These are phyloP conservation scores for Dermochelys coriacea DNA, from an alignment of 2,797 vertebrate genomes.

Conservation along the genomic window DNA sequence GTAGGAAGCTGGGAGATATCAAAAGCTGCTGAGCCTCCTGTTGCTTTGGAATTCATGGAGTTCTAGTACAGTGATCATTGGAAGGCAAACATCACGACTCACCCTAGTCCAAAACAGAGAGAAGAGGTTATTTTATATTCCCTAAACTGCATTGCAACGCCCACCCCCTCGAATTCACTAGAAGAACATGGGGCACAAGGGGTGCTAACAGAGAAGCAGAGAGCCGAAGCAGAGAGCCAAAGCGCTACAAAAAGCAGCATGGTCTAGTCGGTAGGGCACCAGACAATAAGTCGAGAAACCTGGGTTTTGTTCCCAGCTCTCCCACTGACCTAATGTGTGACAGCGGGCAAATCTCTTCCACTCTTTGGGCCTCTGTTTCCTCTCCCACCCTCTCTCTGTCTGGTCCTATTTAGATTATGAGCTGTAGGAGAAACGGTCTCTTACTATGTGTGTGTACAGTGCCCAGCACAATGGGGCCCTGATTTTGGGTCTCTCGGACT, in stretches of 20 bases:
- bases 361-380: not conserved
- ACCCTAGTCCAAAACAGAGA: conserved; percentile 22
- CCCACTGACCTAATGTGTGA: not conserved
- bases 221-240: not conserved
- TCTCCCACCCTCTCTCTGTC: not conserved
- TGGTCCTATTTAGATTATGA: not conserved
- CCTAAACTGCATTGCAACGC: not conserved
- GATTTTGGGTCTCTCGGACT: not conserved
- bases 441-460: not conserved
- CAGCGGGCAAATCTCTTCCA: not conserved
- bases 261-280: not conserved
- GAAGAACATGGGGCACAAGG: not conserved
- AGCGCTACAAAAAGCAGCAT: not conserved
- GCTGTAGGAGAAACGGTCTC: not conserved
- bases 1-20: conserved; percentile 18
- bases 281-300: not conserved
- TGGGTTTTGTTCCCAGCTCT: not conserved
- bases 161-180: not conserved
- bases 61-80: not conserved
- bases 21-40: conserved; percentile 3
- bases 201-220: not conserved
- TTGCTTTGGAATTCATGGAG: conserved; percentile 31
- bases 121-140: not conserved
- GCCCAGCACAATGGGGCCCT: not conserved
- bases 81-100: not conserved